Evolutionary conservation across 2,113 vertebrate genomes (phyloP), one percentile per base, ranked within the genome.

Genomic region (Phalacrocorax carbo): DNA sequence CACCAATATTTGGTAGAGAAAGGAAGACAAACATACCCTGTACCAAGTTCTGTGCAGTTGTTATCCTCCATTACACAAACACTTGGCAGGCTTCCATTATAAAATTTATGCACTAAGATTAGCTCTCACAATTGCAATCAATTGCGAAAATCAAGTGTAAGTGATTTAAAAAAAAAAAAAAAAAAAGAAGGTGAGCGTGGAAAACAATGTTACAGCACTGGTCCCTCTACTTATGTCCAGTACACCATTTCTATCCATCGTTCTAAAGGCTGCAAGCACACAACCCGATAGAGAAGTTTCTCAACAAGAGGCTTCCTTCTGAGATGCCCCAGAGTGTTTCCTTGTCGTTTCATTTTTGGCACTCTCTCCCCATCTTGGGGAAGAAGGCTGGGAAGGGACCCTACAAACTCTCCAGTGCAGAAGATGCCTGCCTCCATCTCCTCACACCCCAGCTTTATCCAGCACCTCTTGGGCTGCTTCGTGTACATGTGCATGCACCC

Each of bases 401-500:
- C 17, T 34, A 68, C 21, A 49, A 32, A 44, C 19, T 21, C 48
- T 12, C 13, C 25, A 27, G 51, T 3, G 14, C 34, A 62, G 70
- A 34, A 34, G 32, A 55, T 26, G 18, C 32, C 34, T 4, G 0
- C 5, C 34, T 48, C 60, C 12, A 15, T 26, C 34, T 69, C 60
- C 60, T 9, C 77, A 58, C 7, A 34, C 18, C 21, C 21, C 65
- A 69, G 36, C 29, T 72, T 62, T 19, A 72, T 9, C 23, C 54
- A 44, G n/a, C 71, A 72, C 26, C 16, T 26, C 44, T 55, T 6
- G 5, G 52, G 23, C 51, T 55, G 51, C 52, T 49, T 61, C 58
- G 38, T 1, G 0, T 20, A 32, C 3, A 0, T 0, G 1, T 4
- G 19, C n/a, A 26, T 0, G 0, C 3, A 14, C 38, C 3, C 13